These are phyloP conservation scores for Eumacrocentrus americanus DNA, from an alignment of 2,888 invertebrate species.

Conservation along the genomic window DNA sequence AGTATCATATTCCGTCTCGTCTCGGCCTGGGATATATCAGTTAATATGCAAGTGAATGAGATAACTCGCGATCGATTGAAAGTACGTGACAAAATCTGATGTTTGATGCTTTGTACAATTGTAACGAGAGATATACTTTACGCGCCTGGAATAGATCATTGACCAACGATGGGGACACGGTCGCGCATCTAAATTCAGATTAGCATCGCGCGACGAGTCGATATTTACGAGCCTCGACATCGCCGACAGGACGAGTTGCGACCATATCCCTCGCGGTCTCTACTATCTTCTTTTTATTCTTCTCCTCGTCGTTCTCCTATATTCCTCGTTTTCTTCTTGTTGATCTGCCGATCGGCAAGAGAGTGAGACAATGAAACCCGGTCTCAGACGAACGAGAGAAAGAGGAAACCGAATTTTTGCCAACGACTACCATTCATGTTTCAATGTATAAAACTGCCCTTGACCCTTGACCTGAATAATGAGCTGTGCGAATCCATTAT, in stretches of 20 bases:
- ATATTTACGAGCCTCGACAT: slow-evolving; percentile 49
- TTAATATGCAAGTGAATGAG: neutral
- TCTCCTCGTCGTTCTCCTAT: slow-evolving; percentile 1
- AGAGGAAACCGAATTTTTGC: slow-evolving; percentile 25
- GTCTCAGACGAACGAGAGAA: slow-evolving; percentile 30
- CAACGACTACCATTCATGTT: slow-evolving; percentile 41
- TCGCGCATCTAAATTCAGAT: slow-evolving; percentile 55
- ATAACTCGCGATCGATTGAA: neutral
- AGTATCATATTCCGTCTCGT: neutral
- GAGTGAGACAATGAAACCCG: slow-evolving; percentile 18
- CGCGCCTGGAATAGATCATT: slow-evolving; percentile 16
- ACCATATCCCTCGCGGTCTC: slow-evolving; percentile 25
- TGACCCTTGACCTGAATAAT: slow-evolving; percentile 57
- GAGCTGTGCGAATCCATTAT: slow-evolving; percentile 54
- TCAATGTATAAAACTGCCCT: slow-evolving; percentile 53
- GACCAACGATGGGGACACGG: slow-evolving; percentile 28
- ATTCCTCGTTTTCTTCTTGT: slow-evolving; percentile 22
- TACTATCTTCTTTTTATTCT: slow-evolving; percentile 10
- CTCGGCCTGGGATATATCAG: neutral
- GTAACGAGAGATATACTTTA: slow-evolving; percentile 40
- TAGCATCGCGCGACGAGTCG: slow-evolving; percentile 48
- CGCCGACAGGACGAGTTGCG: slow-evolving; percentile 34
- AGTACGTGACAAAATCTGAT: slow-evolving; percentile 2
- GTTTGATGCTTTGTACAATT: neutral
- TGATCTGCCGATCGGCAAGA: slow-evolving; percentile 13